Evolutionary conservation across 2,888 invertebrate genomes (phyloP).

Genomic region (Tanytarsus gracilentus): DNA sequence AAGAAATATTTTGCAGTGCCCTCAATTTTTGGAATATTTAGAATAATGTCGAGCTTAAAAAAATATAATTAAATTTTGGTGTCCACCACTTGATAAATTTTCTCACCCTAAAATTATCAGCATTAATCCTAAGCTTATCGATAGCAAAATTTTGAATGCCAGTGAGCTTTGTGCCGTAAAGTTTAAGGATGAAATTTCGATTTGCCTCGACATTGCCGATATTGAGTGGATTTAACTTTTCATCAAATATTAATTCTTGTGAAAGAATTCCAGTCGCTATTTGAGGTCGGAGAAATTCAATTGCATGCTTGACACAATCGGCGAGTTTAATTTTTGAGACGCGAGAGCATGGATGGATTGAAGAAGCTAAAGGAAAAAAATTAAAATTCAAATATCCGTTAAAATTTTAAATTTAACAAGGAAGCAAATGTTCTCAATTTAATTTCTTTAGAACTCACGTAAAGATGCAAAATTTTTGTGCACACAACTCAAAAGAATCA

Average conservation of each 20-base stretch:
- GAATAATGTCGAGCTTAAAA: neutral
- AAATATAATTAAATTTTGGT: neutral
- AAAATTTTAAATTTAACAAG: too few species aligned
- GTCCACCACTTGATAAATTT: neutral
- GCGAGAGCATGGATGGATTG: neutral
- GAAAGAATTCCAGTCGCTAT: neutral
- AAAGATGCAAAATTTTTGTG: neutral
- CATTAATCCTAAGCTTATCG: slow-evolving; percentile 6
- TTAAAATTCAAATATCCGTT: neutral
- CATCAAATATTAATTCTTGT: neutral
- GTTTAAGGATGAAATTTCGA: neutral
- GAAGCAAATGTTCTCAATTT: too few species aligned
- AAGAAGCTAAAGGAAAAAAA: neutral
- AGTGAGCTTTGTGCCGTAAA: neutral
- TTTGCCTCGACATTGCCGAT: neutral
- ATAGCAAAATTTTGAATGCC: slow-evolving; percentile 2
- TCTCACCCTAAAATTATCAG: slow-evolving; percentile 2
- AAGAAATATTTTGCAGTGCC: neutral
- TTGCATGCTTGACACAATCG: neutral
- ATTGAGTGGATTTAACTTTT: neutral
- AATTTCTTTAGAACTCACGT: neutral
- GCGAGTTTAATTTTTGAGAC: neutral
- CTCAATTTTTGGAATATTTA: neutral
- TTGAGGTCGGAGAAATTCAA: neutral
- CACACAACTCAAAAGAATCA: too few species aligned